A percentile compares a stretch with the other conserved stretches of the same genome.
These are phyloP conservation scores for Melangyna quadrimaculata DNA, from an alignment of 2,888 invertebrate species.

Conservation along the genomic window DNA sequence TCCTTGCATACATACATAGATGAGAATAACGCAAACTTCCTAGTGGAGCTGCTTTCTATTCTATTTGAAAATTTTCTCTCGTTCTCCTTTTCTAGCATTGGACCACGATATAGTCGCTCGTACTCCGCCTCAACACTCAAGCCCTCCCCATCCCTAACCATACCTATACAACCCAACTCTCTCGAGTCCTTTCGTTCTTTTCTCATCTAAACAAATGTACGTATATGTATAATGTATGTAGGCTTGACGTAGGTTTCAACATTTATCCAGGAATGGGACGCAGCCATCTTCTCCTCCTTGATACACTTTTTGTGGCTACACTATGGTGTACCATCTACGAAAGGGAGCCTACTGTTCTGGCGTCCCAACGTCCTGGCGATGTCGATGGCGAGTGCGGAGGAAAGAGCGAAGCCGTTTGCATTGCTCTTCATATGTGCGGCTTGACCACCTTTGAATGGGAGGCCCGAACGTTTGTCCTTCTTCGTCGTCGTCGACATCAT, in stretches of 20 bases:
- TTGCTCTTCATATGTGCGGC: constrained; percentile 72
- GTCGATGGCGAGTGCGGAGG: constrained; percentile 37
- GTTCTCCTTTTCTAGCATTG: constrained; percentile 68
- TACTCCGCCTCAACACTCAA: constrained; percentile 28
- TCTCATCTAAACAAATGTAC: constrained; percentile 70
- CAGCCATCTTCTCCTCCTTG: constrained; percentile 66
- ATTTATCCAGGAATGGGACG: constrained; percentile 59
- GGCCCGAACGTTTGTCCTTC: constrained; percentile 62
- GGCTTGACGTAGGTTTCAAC: constrained; percentile 65
- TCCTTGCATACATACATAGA: constrained; percentile 31
- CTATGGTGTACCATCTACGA: constrained; percentile 68
- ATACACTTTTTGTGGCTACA: constrained; percentile 70
- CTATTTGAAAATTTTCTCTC: constrained; percentile 70
- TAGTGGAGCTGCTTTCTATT: constrained; percentile 52
- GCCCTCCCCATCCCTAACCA: not conserved
- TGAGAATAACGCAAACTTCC: constrained; percentile 53
- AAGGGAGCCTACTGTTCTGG: constrained; percentile 37
- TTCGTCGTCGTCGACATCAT: constrained; percentile 60
- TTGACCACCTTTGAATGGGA: constrained; percentile 72
- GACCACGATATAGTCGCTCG: constrained; percentile 51
- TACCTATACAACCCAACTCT: constrained; percentile 30
- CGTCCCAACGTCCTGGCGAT: constrained; percentile 1
- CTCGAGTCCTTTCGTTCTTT: constrained; percentile 70
- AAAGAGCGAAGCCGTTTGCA: constrained; percentile 67
- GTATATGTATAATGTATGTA: constrained; percentile 56